Evolutionary conservation across 2,113 vertebrate genomes (phyloP), one percentile per base, ranked within the genome.

Genomic region (Hiodon tergisus): DNA sequence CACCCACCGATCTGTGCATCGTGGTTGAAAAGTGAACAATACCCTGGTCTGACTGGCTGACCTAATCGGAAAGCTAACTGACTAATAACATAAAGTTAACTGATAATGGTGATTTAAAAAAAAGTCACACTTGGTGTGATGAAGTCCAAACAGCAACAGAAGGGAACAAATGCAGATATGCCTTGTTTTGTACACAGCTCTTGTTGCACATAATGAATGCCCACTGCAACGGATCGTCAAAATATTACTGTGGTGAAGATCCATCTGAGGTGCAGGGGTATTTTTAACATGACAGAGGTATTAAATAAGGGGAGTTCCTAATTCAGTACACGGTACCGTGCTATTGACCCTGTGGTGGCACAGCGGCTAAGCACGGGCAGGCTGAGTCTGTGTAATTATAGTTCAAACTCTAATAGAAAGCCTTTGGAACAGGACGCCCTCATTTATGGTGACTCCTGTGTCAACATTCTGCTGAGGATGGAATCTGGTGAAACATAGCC

Each of bases 301-400:
- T 63, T 63, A 63, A 3, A 63, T 9, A 53, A 46, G 52, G 10
- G 69, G 53, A 53, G 4, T 31, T 16, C 52, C 13, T 70, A 47
- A 63, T 58, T 67, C 3, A 31, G 31, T 31, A 31, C 31, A 31
- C 31, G 54, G 54, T 53, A 52, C 72, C 3, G 16, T 13, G 10
- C 61, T 31, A 0, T 81, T 83, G 78, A 86, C 87, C 86, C 78
- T 46, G 85, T 81, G 85, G 81, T 82, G 86, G 73, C 81, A 67
- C 77, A 13, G 11, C n/a, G 10, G 86, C 91, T 89, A 91, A 80
- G 90, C 91, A 87, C 92, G 91, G 92, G 92, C 92, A 92, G 91
- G 92, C 92, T 92, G 91, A 92, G 92, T n/a, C 66, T 90, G 91
- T 92, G 93, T 93, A 93, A 93, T 93, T 93, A 93, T 91, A 93